phyloP scores from a whole-genome alignment of 2,113 vertebrate genomes.

The Myanophis thanlyinensis region DNA sequence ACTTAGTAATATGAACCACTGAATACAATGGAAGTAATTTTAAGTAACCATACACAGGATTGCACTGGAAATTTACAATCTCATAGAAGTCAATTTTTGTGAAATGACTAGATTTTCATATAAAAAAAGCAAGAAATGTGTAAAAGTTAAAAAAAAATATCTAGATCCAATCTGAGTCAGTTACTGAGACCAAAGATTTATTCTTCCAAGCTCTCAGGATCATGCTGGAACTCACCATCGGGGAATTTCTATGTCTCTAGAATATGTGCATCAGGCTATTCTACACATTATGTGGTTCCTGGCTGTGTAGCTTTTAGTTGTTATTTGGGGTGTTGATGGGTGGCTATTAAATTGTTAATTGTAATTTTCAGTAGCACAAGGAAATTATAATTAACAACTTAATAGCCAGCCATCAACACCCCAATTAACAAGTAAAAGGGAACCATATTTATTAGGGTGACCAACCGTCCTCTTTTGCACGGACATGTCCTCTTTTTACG shows the following conservation, averaged over 20 bases:
- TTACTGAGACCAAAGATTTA: background rate
- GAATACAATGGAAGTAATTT: background rate
- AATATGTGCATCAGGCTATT: background rate
- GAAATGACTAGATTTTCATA: background rate
- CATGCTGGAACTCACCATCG: background rate
- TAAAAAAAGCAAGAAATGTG: background rate
- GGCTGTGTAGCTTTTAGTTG: background rate
- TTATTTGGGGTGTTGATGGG: too few relatives aligned
- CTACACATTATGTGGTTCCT: background rate
- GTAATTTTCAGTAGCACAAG: too few relatives aligned
- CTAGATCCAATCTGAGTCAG: background rate
- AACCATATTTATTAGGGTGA: too few relatives aligned
- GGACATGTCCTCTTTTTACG: too few relatives aligned
- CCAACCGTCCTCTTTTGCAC: too few relatives aligned
- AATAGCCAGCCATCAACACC: too few relatives aligned
- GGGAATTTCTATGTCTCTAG: background rate
- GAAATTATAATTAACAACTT: too few relatives aligned
- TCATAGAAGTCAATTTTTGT: background rate
- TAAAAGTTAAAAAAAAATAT: background rate
- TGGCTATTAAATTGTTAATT: too few relatives aligned
- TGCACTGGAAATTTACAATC: background rate
- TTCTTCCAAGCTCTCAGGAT: background rate
- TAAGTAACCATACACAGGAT: background rate
- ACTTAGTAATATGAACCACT: background rate
- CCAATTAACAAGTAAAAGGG: too few relatives aligned